A percentile compares a stretch with the other conserved stretches of the same genome.
Conservation (phyloP, 92 coral and sea anemone genomes). For the Bergia puertoricense region DNA sequence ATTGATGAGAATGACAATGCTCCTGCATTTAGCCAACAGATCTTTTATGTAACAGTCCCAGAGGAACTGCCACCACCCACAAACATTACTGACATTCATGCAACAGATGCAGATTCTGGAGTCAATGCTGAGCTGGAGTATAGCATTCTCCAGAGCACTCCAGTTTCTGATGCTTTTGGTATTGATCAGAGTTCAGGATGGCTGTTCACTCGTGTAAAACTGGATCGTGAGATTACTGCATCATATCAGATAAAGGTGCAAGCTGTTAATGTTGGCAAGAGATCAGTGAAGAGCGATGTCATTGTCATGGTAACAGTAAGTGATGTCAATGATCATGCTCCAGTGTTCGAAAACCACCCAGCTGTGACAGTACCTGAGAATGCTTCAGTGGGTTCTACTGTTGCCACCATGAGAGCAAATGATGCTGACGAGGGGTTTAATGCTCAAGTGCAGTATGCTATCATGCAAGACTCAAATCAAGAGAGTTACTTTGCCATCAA, state of each 20-base stretch:
- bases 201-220: slow-evolving; percentile 61
- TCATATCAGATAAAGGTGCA: slow-evolving; percentile 69
- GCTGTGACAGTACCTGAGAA: slow-evolving; percentile 74
- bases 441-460: slow-evolving; percentile 60
- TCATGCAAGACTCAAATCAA: slow-evolving; percentile 58
- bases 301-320: slow-evolving; percentile 67
- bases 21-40: slow-evolving; percentile 71
- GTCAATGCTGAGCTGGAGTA: slow-evolving; percentile 76
- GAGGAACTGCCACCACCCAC: slow-evolving; percentile 69
- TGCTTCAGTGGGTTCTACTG: slow-evolving; percentile 60
- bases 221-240: slow-evolving; percentile 80
- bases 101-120: slow-evolving; percentile 87
- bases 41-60: slow-evolving; percentile 57
- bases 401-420: slow-evolving; percentile 61
- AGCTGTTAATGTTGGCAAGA: slow-evolving; percentile 74
- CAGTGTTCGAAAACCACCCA: slow-evolving; percentile 65
- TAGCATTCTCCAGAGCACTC: slow-evolving; percentile 48
- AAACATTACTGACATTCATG: slow-evolving; percentile 61
- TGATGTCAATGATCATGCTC: slow-evolving; percentile 87
- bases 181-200: slow-evolving; percentile 73
- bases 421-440: slow-evolving; percentile 68
- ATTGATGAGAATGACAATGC: slow-evolving; percentile 84
- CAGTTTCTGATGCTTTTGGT: slow-evolving; percentile 57
- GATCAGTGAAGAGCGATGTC: slow-evolving; percentile 71
- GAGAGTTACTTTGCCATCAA: slow-evolving; percentile 63